Evolutionary conservation across 1,140 invertebrate genomes (phyloP).

Genomic region (Diabrotica virgifera): DNA sequence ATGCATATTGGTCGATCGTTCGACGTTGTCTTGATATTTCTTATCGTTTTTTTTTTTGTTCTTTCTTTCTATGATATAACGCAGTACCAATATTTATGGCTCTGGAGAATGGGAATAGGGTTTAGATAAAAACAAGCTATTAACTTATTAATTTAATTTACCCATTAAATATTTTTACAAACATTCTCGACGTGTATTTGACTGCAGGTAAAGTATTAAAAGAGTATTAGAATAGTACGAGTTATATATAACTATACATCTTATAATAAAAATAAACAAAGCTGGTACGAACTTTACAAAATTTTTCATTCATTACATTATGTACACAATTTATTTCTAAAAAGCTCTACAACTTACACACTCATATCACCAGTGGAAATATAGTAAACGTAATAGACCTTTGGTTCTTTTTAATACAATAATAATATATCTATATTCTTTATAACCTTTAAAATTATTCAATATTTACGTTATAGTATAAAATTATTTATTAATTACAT

Average conservation of each 20-base stretch:
- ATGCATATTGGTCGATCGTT: too few relatives aligned
- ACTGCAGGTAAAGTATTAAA: slow-evolving; percentile 25
- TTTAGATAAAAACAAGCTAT: background rate
- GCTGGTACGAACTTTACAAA: slow-evolving; percentile 27
- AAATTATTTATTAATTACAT: too few relatives aligned
- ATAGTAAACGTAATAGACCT: too few relatives aligned
- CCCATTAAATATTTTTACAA: slow-evolving; percentile 31
- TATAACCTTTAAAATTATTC: too few relatives aligned
- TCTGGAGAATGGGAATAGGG: background rate
- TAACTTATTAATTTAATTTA: slow-evolving; percentile 24
- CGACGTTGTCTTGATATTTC: too few relatives aligned
- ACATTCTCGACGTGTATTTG: slow-evolving; percentile 20
- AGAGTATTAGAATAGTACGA: slow-evolving; percentile 31
- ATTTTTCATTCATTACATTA: slow-evolving; percentile 20
- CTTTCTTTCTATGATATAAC: too few relatives aligned
- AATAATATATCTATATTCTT: too few relatives aligned
- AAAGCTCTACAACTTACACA: slow-evolving; percentile 14
- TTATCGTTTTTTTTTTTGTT: too few relatives aligned
- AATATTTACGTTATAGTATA: too few relatives aligned
- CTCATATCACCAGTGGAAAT: slow-evolving; percentile 5
- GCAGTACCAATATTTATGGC: too few relatives aligned
- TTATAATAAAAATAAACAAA: slow-evolving; percentile 27
- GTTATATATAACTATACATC: slow-evolving; percentile 30
- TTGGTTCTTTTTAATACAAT: too few relatives aligned
- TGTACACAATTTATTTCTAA: slow-evolving; percentile 20